Base-by-base conservation (phyloP, 2,797 vertebrate species). In the Coracias cyanogaster region DNA sequence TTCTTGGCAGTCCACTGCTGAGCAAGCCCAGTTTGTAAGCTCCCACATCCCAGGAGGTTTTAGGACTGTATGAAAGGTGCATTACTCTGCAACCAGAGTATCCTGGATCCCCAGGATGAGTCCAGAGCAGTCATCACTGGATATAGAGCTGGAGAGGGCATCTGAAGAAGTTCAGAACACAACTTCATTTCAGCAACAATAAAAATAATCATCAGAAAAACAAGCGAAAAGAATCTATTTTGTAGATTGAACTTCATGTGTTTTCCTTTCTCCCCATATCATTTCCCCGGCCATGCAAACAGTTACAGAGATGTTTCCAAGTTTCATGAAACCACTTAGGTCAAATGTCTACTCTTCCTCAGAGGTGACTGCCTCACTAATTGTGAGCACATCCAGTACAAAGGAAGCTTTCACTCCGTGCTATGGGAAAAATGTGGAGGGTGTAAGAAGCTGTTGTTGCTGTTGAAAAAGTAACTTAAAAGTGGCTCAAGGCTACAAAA, bases 371-470 rank as follows among this genome's bases (percentile, higher is more conserved):
- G 24, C 12, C 51, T 46, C 43, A 9, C 16, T 48, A 41, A 41
- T 15, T 1, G 48, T 10, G 8, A 88, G 76, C 54, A 52, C 5
- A 4, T 43, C 31, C 9, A 18, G 15, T 20, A 31, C 29, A 37
- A 46, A 49, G 39, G 28, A 3, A 19, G 29, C 33, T 65, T 79
- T 60, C 62, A 29, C 31, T 54, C 39, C 7, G 11, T 69, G 58
- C 51, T 28, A 29, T 6, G 9, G 35, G 28, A 73, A 66, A 51
- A 86, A 33, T 0, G 0, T 0, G 3, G n/a, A 82, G n/a, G 43
- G 21, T 33, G 15, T 16, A 89, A 69, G 61, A 85, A 88, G 35
- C 49, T 46, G 26, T 14, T 48, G 15, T 1, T 64, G 76, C n/a
- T 72, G 11, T 29, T 84, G 48, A 43, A 33, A 61, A 74, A 33